A percentile compares a stretch with the other conserved stretches of the same genome.
phyloP scores from a whole-genome alignment of 2,113 vertebrate genomes.

The Astur gentilis region DNA sequence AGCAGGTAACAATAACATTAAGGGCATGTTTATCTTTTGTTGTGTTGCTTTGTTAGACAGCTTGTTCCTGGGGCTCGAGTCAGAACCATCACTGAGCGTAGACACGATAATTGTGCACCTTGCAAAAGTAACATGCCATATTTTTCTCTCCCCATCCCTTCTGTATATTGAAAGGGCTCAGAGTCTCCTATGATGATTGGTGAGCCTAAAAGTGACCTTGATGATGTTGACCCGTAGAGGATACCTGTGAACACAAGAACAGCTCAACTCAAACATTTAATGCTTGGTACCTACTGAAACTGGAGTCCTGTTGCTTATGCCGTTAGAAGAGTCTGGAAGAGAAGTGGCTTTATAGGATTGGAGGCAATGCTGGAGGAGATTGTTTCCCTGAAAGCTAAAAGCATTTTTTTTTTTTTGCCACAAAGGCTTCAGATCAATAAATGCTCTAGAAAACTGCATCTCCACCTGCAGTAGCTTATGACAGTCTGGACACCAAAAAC shows the following conservation, averaged over 20 bases:
- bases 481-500: background rate
- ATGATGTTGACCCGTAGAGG: conserved; percentile 91
- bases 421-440: conserved; percentile 24
- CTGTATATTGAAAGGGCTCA: conserved; percentile 80
- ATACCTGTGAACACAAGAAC: background rate
- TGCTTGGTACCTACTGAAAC: conserved; percentile 47
- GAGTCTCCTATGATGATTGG: conserved; percentile 98
- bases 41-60: background rate
- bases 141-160: background rate
- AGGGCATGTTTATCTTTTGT: background rate
- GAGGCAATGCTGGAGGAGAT: background rate
- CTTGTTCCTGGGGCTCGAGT: background rate
- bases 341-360: background rate
- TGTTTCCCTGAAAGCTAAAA: conserved; percentile 9
- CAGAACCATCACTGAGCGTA: background rate
- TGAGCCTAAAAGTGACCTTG: conserved; percentile 94
- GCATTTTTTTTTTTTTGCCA: conserved; percentile 2
- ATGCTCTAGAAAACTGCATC: conserved; percentile 21
- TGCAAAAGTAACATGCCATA: background rate
- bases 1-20: conserved; percentile 81
- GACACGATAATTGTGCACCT: background rate
- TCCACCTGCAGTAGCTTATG: conserved; percentile 23
- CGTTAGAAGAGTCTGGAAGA: conserved; percentile 30
- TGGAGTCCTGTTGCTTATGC: conserved; percentile 49
- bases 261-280: background rate